Conservation (phyloP, 2,888 invertebrate genomes). For the Drosophila buzzatii region DNA sequence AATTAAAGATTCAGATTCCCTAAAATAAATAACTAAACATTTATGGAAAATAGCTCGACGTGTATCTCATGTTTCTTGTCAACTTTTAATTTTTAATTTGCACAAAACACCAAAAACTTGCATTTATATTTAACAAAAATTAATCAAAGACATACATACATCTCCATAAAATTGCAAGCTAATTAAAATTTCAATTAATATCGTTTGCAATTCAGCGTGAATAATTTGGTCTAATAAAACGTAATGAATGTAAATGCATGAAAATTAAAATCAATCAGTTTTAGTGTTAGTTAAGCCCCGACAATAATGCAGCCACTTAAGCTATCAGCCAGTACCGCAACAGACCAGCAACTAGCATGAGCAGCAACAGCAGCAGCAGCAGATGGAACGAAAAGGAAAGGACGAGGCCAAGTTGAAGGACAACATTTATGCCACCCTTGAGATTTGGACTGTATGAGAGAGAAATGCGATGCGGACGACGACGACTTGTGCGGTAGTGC, state of each 20-base stretch:
- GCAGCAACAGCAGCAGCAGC: background rate
- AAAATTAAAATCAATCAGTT: slow-evolving; percentile 83
- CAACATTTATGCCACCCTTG: slow-evolving; percentile 80
- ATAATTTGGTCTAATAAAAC: slow-evolving; percentile 47
- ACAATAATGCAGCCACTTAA: slow-evolving; percentile 82
- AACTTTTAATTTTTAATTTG: background rate
- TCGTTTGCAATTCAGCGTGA: slow-evolving; percentile 38
- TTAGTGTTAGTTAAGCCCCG: slow-evolving; percentile 79
- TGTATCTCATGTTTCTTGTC: too few relatives aligned
- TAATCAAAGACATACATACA: background rate
- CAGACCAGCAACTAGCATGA: slow-evolving; percentile 28
- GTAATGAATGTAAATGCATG: slow-evolving; percentile 71
- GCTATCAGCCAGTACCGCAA: slow-evolving; percentile 47
- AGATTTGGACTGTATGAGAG: slow-evolving; percentile 69
- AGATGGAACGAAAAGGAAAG: background rate
- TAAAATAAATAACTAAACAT: too few relatives aligned
- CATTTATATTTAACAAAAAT: background rate
- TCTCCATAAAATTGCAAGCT: background rate
- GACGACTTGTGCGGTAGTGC: slow-evolving; percentile 55
- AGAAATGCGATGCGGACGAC: slow-evolving; percentile 31
- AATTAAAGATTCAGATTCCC: too few relatives aligned
- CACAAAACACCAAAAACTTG: background rate
- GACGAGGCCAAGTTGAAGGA: slow-evolving; percentile 65
- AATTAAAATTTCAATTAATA: slow-evolving; percentile 30
- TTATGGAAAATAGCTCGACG: too few relatives aligned